Evolutionary conservation across 2,113 vertebrate genomes (phyloP), one percentile per base, ranked within the genome.

Genomic region (Passer montanus): DNA sequence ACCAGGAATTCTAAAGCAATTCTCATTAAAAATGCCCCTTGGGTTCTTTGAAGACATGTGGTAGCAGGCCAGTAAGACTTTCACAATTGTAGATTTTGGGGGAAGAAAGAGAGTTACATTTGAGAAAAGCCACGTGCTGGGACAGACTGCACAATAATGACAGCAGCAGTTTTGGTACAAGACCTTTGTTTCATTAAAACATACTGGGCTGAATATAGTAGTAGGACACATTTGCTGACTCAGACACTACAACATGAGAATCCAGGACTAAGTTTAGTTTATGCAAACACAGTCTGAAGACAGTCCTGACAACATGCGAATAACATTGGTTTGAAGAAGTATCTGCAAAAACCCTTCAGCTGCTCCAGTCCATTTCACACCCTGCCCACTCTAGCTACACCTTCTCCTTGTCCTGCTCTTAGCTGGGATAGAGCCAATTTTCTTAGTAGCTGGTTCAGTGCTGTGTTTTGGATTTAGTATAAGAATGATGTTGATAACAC

Each of bases 1-100:
- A 14, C 6, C n/a, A 93, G 85, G 52, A 80, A 88, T 94, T 84
- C 49, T 39, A 75, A 90, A 93, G 56, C 47, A 86, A 19, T 75
- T 72, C 37, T 95, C 76, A 84, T 76, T 75, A 49, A 91, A 96
- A 91, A 84, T 50, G 18, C 23, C 80, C 63, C 18, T 75, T 7
- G 0, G 79, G 68, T 78, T 89, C 76, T 70, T 73, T 35, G n/a
- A 88, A 74, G 73, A 68, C 72, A 2, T 44, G 60, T 84, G 30
- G 44, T 75, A 64, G 87, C 95, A 89, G 21, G 60, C 39, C 80
- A 89, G 64, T 9, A 81, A 43, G 37, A 72, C 49, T 70, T 78
- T n/a, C 64, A 79, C 26, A 84, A 41, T 9, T 78, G 39, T 39
- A 72, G 60, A 84, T 84, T 93, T 86, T 15, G 8, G 3, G 15